Base-by-base conservation (phyloP, 2,113 vertebrate genomes). In the Eretmochelys imbricata region DNA sequence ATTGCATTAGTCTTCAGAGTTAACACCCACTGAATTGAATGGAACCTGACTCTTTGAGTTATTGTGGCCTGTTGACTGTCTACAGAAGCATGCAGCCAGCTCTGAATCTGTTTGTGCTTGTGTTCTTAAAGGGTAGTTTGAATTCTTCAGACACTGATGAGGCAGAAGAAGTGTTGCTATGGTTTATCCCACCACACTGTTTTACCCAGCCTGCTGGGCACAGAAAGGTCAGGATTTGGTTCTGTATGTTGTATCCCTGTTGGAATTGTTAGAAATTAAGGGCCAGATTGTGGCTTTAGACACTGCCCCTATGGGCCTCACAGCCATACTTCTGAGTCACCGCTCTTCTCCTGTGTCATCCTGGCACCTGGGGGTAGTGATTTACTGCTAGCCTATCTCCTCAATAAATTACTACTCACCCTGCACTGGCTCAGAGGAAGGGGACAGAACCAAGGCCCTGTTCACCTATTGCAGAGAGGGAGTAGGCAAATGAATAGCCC, bases 191-290 rank as follows among this genome's bases (percentile, higher is more conserved):
- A 48, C 42, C 75, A 29, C 42, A 14, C 25, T 48, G 3, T 24
- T 78, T 48, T 48, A 48, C 75, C 24, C 88, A 69, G 0, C 0
- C 85, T 1, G 35, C 12, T 1, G 8, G 31, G 72, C 1, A 6
- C 51, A 62, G 93, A 91, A 38, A 35, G 87, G 69, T 89, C 24
- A 57, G 87, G 92, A 38, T 97, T 91, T 93, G 8, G 0, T 89
- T 95, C 94, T 93, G 91, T 91, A 96, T 91, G 89, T 87, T 96
- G 94, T 93, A 95, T 97, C 25, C 96, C 95, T 88, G 51, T 69
- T 93, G 84, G 94, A 78, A 6, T 35, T 49, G 46, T 91, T 89
- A 96, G 84, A 92, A 91, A 88, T 81, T 69, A 46, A 62, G 51
- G 55, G 80, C 90, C 91, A 90, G 89, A 84, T 95, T 91, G 94